Evolutionary conservation across 2,888 invertebrate genomes (phyloP).

Genomic region (Teleiodes luculella): DNA sequence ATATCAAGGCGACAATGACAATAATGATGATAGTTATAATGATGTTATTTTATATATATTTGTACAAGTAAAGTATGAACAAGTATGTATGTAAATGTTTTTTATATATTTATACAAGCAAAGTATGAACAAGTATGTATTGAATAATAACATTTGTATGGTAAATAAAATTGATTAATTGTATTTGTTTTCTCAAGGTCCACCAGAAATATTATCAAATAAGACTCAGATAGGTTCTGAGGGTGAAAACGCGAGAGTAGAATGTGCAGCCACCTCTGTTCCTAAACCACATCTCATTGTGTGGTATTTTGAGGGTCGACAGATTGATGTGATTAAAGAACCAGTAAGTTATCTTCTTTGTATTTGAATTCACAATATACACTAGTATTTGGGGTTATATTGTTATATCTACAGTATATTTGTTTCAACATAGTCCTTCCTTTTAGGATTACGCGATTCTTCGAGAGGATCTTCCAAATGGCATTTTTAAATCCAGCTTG

Average conservation of each 20-base stretch:
- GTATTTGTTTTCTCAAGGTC: conserved; percentile 60
- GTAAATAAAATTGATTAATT: too few species aligned
- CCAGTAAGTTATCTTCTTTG: conserved; percentile 59
- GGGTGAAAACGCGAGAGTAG: conserved; percentile 87
- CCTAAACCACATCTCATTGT: conserved; percentile 91
- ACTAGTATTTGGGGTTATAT: too few species aligned
- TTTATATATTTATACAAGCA: too few species aligned
- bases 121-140: too few species aligned
- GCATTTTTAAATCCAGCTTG: conserved; percentile 87
- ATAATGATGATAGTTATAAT: too few species aligned
- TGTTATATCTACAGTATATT: too few species aligned
- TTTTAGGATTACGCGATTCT: conserved; percentile 83
- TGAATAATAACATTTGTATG: too few species aligned
- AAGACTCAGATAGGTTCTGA: conserved; percentile 89
- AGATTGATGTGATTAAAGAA: conserved; percentile 84
- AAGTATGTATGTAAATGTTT: too few species aligned
- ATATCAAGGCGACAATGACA: too few species aligned
- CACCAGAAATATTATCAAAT: conserved; percentile 89
- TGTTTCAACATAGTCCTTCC: not conserved
- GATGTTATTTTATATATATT: too few species aligned
- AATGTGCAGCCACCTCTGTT: conserved; percentile 91
- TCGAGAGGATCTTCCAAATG: conserved; percentile 85
- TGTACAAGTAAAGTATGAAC: too few species aligned
- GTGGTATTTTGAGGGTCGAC: conserved; percentile 92
- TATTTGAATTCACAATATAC: too few species aligned